Evolutionary conservation across 1,140 invertebrate genomes (phyloP), one percentile per base, ranked within the genome.

Genomic region (Frieseomelitta varia): DNA sequence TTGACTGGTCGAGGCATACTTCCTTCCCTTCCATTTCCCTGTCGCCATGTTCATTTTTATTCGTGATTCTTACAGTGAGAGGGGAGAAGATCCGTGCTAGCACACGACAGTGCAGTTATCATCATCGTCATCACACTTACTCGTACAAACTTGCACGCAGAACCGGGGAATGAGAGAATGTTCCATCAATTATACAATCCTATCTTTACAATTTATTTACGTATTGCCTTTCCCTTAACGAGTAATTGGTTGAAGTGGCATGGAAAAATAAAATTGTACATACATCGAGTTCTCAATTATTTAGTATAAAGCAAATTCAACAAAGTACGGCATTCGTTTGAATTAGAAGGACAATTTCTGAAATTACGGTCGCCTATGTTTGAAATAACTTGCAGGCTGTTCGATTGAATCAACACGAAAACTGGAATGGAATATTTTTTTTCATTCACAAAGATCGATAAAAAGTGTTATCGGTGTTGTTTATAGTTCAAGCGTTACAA

Each of bases 151-250:
- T 83, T 56, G 77, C 55, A 65, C 56, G 79, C 81, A 71, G 39
- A 79, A 69, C 53, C 76, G 56, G 83, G 51, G 39, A 21, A n/a
- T n/a, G n/a, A 68, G 53, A 83, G 75, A 63, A 58, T 65, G 39
- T 83, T 84, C 72, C 39, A 86, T 61, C 76, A 87, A 84, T 84
- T 72, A 75, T 63, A 85, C 58, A 77, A 65, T 84, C 83, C 53
- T 87, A 84, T 84, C 65, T 88, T 84, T 84, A 84, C 77, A 77
- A 87, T 88, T 88, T 87, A 84, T 88, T 88, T 87, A 84, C 55
- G 81, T 65, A 86, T 83, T 82, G 56, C 81, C 81, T 71, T 30
- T 76, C 55, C 51, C 30, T 30, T 84, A 71, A 79, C 75, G 65
- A 79, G 67, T 84, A 71, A 71, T 79, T 30, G 74, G 30, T 55